These are phyloP conservation scores for Drosophila diplacantha DNA, from an alignment of 2,888 invertebrate genomes.

Conservation along the genomic window DNA sequence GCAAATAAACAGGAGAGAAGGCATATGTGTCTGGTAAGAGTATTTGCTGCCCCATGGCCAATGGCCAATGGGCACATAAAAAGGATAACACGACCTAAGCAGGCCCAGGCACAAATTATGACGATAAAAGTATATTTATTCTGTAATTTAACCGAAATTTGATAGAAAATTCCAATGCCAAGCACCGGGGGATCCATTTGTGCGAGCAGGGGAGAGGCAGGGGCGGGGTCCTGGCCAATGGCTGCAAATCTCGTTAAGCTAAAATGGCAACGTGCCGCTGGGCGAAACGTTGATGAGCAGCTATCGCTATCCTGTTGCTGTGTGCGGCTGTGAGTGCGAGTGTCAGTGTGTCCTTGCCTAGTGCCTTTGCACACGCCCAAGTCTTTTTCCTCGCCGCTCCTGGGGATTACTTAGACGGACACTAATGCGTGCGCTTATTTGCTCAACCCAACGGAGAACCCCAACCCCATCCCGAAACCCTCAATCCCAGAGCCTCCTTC, in stretches of 20 bases:
- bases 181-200: conserved; percentile 31
- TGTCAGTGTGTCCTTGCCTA: conserved; percentile 39
- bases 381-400: conserved; percentile 45
- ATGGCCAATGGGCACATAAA: conserved; percentile 27
- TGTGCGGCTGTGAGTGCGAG: conserved; percentile 4
- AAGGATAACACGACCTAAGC: conserved; percentile 55
- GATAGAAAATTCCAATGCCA: conserved; percentile 65
- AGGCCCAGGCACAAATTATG: conserved; percentile 65
- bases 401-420: conserved; percentile 69
- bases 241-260: conserved; percentile 71
- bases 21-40: conserved; percentile 30
- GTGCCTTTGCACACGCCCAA: conserved; percentile 61
- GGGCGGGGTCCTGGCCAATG: conserved; percentile 45
- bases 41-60: conserved; percentile 8
- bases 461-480: conserved; percentile 14
- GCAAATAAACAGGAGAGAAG: conserved; percentile 28
- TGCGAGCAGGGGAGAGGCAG: not conserved
- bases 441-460: conserved; percentile 46
- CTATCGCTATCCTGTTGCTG: conserved; percentile 39
- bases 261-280: conserved; percentile 67
- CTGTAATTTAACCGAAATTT: conserved; percentile 69
- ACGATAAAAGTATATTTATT: conserved; percentile 73
- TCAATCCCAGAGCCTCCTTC: conserved; percentile 10
- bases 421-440: conserved; percentile 70
- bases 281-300: conserved; percentile 62